Evolutionary conservation across 2,113 vertebrate species (phyloP).

Genomic region (Brachypodius melanocephalos): DNA sequence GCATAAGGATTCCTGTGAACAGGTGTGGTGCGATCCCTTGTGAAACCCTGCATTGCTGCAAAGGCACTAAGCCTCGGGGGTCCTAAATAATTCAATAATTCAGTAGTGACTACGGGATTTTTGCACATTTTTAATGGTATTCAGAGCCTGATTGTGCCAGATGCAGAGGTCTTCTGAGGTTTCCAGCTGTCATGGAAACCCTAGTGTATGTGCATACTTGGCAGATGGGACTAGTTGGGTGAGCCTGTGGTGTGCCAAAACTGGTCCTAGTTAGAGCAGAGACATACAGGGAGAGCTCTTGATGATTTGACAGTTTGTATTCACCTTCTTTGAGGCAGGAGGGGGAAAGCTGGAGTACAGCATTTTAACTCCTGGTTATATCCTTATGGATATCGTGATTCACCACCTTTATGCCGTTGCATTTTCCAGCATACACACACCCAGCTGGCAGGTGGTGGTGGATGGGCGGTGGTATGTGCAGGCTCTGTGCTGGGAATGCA

Average conservation of each 20-base stretch:
- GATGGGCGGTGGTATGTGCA: not conserved
- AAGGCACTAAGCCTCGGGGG: not conserved
- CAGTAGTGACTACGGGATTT: not conserved
- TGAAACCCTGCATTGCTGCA: not conserved
- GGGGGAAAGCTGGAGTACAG: not conserved
- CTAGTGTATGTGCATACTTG: not conserved
- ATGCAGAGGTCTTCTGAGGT: not conserved
- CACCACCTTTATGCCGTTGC: not conserved
- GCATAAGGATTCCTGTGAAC: not conserved
- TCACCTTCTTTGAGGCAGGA: rapidly evolving
- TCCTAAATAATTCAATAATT: not conserved
- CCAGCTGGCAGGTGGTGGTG: not conserved
- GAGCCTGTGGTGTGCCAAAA: not conserved
- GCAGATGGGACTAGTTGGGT: not conserved
- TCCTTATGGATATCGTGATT: not conserved
- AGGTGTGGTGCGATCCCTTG: not conserved
- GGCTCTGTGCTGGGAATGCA: not conserved
- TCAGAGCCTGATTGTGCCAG: not conserved
- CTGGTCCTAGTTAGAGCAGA: not conserved
- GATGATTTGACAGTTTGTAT: not conserved
- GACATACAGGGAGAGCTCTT: rapidly evolving
- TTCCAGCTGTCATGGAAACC: not conserved
- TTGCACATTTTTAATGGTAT: not conserved
- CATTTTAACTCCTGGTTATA: not conserved
- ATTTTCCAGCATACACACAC: not conserved